phyloP scores from a whole-genome alignment of 2,888 invertebrate species.

The Nemoura dubitans region DNA sequence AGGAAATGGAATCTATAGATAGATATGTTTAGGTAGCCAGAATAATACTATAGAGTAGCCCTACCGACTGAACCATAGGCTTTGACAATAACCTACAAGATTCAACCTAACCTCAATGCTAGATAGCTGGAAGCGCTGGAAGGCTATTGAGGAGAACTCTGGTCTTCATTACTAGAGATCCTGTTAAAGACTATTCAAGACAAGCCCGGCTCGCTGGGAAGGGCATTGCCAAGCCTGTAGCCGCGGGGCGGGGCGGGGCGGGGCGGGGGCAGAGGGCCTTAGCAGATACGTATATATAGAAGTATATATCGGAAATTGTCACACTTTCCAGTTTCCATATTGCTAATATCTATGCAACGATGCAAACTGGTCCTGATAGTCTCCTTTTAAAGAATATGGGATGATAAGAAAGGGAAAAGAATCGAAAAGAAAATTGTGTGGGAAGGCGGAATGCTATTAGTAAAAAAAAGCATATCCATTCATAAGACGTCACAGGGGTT shows the following conservation, averaged over 20 bases:
- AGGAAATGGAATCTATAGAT: conserved; percentile 25
- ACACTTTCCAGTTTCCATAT: conserved; percentile 3
- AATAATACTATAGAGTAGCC: background rate
- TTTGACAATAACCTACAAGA: conserved; percentile 34
- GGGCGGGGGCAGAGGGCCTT: background rate
- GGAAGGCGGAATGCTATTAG: conserved; percentile 43
- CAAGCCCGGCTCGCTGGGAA: background rate
- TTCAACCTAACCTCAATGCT: background rate
- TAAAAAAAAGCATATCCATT: conserved; percentile 44
- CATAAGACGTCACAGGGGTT: conserved; percentile 45
- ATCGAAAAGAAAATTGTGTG: conserved; percentile 44
- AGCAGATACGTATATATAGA: background rate
- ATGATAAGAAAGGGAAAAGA: conserved; percentile 38
- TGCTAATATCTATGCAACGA: conserved; percentile 20
- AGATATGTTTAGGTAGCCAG: conserved; percentile 33
- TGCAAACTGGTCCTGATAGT: conserved; percentile 26
- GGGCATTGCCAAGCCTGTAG: background rate
- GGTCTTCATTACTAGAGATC: background rate
- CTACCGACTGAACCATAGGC: conserved; percentile 15
- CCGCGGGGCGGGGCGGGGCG: too few species aligned
- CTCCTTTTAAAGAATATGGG: conserved; percentile 13
- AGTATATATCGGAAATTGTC: conserved; percentile 2
- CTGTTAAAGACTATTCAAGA: background rate
- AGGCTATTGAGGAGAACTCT: background rate
- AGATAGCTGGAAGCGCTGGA: too few species aligned